Base-by-base conservation (phyloP, 2,113 vertebrate genomes). In the Oreotrochilus melanogaster region DNA sequence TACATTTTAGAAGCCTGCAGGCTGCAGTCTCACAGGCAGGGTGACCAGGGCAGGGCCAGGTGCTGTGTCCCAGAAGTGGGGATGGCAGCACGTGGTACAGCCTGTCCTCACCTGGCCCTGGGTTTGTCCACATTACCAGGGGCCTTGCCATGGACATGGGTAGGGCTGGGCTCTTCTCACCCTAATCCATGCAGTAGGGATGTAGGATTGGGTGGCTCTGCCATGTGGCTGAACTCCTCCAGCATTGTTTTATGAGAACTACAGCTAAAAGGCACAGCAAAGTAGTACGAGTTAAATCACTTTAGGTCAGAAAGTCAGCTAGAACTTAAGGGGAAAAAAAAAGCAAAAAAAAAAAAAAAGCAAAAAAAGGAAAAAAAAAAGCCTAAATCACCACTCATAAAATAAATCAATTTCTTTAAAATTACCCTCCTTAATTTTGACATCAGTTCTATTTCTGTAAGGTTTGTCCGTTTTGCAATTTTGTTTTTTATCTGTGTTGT, bases 401-500 rank as follows among this genome's bases (percentile, higher is more conserved):
- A 86, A 86, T 84, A 93, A 90, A 93, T 89, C 69, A 21, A 71
- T 91, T 81, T 85, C 73, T 92, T 92, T 57, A 81, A 92, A 92
- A 93, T 87, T 72, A 87, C 22, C 48, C 48, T 53, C 70, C n/a
- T 84, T 85, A 61, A 89, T 94, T 89, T 95, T 81, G 78, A 72
- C 81, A 85, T 72, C 50, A 75, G 8, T 79, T 91, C 86, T 89
- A 25, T 91, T 94, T 91, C 93, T 95, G 87, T 80, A 48, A 89
- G 61, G 35, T 89, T 93, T 95, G 93, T 84, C 93, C 58, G 2
- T 31, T 95, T 85, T 73, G 85, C 72, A 93, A 83, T 89, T 96
- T 92, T 70, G 86, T 17, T 89, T 91, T 96, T 96, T 90, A 91
- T 95, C 89, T 89, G 33, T 93, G 81, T 92, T 96, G 92, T 76